Conservation (phyloP, 2,113 vertebrate genomes). For the Brevimyrus niger region DNA sequence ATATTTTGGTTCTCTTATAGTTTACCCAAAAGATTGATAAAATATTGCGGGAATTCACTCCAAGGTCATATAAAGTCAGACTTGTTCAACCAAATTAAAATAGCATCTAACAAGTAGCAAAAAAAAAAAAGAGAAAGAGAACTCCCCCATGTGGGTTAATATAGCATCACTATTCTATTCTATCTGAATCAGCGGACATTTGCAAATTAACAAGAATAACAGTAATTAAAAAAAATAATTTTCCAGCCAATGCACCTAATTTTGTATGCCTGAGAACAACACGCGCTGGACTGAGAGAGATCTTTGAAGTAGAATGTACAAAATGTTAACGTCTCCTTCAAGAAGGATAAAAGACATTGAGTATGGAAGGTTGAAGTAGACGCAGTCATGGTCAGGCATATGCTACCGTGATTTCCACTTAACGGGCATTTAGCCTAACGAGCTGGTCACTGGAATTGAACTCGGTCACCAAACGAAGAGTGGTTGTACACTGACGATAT, state of each 20-base stretch:
- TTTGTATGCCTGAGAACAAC: neutral
- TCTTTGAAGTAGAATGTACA: neutral
- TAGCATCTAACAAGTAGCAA: neutral
- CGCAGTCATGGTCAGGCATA: neutral
- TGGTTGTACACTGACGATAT: neutral
- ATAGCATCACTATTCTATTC: neutral
- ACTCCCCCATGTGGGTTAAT: neutral
- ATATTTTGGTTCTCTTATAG: neutral
- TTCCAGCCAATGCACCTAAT: neutral
- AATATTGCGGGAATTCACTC: neutral
- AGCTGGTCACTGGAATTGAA: neutral
- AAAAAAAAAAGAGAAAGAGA: neutral
- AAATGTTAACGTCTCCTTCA: neutral
- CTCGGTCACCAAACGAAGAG: neutral
- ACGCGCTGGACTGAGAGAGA: neutral
- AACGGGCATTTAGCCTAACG: neutral
- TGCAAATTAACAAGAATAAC: neutral
- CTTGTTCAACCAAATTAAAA: neutral
- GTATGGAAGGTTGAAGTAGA: neutral
- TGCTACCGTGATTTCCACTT: neutral
- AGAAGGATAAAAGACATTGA: neutral
- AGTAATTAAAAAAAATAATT: neutral
- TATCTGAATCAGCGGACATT: neutral
- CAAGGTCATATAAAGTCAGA: neutral
- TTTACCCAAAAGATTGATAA: neutral